Evolutionary conservation across 92 coral and sea anemone species (phyloP).

Genomic region (Micromussa lordhowensis): DNA sequence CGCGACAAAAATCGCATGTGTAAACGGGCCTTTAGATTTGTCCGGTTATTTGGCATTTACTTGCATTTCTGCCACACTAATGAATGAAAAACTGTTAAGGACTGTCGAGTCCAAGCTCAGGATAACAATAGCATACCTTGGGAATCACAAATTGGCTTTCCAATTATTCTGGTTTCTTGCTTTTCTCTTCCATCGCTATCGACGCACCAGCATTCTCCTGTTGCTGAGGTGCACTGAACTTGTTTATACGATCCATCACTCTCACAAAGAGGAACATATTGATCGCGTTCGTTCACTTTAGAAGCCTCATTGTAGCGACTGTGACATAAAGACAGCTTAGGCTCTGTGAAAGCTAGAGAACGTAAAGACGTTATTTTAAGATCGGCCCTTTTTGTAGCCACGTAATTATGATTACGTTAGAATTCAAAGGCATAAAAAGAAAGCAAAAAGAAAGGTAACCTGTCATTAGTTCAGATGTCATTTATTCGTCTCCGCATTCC

Average conservation of each 20-base stretch:
- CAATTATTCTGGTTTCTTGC: slow-evolving; percentile 61
- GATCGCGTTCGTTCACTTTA: slow-evolving; percentile 17
- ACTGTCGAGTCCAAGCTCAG: too few relatives aligned
- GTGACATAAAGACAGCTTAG: slow-evolving; percentile 60
- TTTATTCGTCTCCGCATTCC: too few relatives aligned
- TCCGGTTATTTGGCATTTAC: background rate
- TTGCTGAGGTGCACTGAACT: slow-evolving; percentile 65
- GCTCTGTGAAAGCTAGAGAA: slow-evolving; percentile 10
- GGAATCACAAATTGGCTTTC: slow-evolving; percentile 60
- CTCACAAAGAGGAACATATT: slow-evolving; percentile 60
- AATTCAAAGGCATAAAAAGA: background rate
- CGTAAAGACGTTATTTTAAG: background rate
- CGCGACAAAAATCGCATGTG: too few relatives aligned
- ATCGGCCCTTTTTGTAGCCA: background rate
- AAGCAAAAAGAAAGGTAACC: background rate
- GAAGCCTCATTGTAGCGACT: slow-evolving; percentile 55
- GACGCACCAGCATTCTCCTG: slow-evolving; percentile 81
- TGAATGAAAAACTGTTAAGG: too few relatives aligned
- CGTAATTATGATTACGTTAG: too few relatives aligned
- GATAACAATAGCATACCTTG: slow-evolving; percentile 41
- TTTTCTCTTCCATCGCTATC: slow-evolving; percentile 58
- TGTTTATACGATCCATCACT: slow-evolving; percentile 63
- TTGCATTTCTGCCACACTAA: too few relatives aligned
- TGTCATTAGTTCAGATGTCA: background rate
- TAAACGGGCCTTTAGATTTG: too few relatives aligned